Evolutionary conservation across 2,113 vertebrate species (phyloP), one percentile per base, ranked within the genome.

Genomic region (Tinamus guttatus): DNA sequence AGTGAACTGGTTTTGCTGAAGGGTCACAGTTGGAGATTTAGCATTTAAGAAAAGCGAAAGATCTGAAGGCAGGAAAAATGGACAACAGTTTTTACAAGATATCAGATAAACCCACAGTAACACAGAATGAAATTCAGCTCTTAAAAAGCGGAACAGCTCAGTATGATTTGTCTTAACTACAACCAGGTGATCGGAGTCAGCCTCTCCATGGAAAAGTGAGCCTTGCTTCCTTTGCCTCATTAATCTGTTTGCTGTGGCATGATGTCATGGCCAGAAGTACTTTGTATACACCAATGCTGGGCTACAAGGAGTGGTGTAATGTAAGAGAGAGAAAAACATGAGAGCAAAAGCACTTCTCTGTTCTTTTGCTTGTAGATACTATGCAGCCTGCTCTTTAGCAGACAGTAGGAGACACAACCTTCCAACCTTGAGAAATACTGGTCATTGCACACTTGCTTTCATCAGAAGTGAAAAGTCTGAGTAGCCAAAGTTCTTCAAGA

Each of bases 21-120:
- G 86, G 95, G 96, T 94, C 95, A 91, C 81, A 93, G 95, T 93
- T 91, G 88, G 86, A 96, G 81, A 95, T 85, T 97, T 90, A 96
- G 83, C 81, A 95, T 94, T 96, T 92, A 91, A 93, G 87, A 91
- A 93, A 95, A 91, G 90, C 63, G 67, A 96, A 95, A 97, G 93
- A 95, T 97, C 94, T 97, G 79, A 97, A 92, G 94, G 81, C 93
- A 91, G 43, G 86, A 94, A 84, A 96, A 95, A 95, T 5, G 78
- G 88, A 96, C 96, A 97, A 91, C 58, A 89, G 95, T 97, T 97
- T 96, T 96, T 96, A 97, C 95, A 96, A 96, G 95, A 96, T 95
- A 95, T 93, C 96, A 96, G 95, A 96, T 97, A 97, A 97, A 95
- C 88, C 87, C 70, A 41, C 93, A 95, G 86, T 85, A 96, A 96